phyloP scores from a whole-genome alignment of 2,888 invertebrate species.

The Spicauda simplicius region DNA sequence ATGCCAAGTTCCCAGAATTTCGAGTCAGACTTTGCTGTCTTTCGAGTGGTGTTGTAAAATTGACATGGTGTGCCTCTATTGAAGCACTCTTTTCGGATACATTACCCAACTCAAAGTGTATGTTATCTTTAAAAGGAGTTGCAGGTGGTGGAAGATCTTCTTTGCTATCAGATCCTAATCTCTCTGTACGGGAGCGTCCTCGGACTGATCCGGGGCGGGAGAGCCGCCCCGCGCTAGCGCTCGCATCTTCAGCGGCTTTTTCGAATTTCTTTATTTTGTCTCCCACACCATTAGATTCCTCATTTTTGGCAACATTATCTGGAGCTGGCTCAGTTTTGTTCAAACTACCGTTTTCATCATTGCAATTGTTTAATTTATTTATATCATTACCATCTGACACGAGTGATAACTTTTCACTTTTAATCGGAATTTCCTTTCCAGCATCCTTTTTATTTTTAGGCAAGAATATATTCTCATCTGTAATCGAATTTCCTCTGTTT shows the following conservation, averaged over 20 bases:
- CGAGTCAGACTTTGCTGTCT: constrained; percentile 57
- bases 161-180: constrained; percentile 58
- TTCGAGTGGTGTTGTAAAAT: constrained; percentile 47
- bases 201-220: constrained; percentile 73
- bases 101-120: constrained; percentile 58
- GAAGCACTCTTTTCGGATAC: constrained; percentile 45
- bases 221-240: constrained; percentile 54
- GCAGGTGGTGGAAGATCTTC: constrained; percentile 67
- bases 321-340: constrained; percentile 32
- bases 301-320: constrained; percentile 45
- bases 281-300: constrained; percentile 76
- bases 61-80: constrained; percentile 38
- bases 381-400: constrained; percentile 41
- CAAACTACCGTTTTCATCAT: constrained; percentile 31
- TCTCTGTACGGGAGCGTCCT: constrained; percentile 54
- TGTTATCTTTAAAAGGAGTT: constrained; percentile 67
- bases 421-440: constrained; percentile 51
- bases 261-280: constrained; percentile 80
- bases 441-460: constrained; percentile 52
- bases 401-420: constrained; percentile 52
- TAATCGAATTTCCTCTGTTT: constrained; percentile 45
- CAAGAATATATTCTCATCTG: constrained; percentile 43
- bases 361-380: constrained; percentile 35
- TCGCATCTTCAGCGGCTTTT: constrained; percentile 74
- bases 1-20: constrained; percentile 48